Evolutionary conservation across 1,140 invertebrate genomes (phyloP).

Genomic region (Sitodiplosis mosellana): DNA sequence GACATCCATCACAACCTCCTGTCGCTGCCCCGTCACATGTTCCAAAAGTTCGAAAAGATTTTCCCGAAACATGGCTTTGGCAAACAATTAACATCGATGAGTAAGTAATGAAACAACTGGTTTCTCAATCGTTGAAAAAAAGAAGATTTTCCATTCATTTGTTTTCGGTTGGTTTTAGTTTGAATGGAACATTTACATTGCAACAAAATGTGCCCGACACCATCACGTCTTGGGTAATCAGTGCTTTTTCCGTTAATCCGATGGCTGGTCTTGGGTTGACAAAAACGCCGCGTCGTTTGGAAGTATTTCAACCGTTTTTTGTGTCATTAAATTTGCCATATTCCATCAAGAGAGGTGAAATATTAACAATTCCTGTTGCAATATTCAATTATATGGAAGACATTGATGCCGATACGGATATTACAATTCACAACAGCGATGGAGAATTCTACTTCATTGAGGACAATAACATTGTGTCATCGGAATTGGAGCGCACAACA

Average conservation of each 20-base stretch:
- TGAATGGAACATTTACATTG: constrained; percentile 17
- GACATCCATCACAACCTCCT: not conserved
- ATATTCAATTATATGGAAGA: constrained; percentile 26
- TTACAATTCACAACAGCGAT: constrained; percentile 65
- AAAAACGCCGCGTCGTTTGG: constrained; percentile 47
- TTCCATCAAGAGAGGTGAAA: constrained; percentile 56
- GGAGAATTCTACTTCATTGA: constrained; percentile 62
- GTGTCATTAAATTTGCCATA: constrained; percentile 63
- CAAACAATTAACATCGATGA: constrained; percentile 8
- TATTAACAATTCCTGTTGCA: constrained; percentile 18
- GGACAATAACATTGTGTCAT: constrained; percentile 17
- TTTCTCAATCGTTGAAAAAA: not conserved
- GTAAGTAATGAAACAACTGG: not conserved
- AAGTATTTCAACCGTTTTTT: constrained; percentile 78
- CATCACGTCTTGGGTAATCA: constrained; percentile 83
- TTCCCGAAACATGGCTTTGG: constrained; percentile 5
- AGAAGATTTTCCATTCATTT: not conserved
- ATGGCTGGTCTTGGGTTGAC: constrained; percentile 69
- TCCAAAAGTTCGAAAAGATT: constrained; percentile 4
- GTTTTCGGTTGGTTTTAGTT: not conserved
- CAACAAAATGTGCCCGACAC: constrained; percentile 53
- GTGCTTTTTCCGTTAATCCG: constrained; percentile 79
- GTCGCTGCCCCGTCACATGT: not conserved
- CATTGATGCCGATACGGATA: constrained; percentile 57
- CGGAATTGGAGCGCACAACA: not conserved